phyloP scores from a whole-genome alignment of 2,888 invertebrate genomes.

The Lasioglossum marginatum region DNA sequence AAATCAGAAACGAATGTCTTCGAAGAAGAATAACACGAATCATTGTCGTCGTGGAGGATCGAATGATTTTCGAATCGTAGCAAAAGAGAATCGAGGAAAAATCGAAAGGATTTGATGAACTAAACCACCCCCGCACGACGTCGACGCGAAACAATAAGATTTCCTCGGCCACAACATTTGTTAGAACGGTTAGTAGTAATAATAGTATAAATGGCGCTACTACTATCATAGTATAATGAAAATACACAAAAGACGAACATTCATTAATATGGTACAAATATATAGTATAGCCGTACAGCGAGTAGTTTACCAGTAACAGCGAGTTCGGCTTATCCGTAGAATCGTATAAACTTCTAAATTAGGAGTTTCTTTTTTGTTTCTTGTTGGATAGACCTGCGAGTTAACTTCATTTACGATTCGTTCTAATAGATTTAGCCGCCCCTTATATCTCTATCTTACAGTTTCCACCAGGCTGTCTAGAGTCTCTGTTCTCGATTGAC shows the following conservation, averaged over 20 bases:
- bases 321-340: conserved; percentile 54
- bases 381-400: conserved; percentile 44
- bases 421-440: neutral
- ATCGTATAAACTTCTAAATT: conserved; percentile 54
- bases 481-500: conserved; percentile 2
- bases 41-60: conserved; percentile 30
- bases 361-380: conserved; percentile 18
- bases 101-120: neutral
- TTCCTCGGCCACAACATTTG: conserved; percentile 35
- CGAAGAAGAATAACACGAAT: conserved; percentile 19
- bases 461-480: conserved; percentile 3
- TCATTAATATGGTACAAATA: conserved; percentile 66
- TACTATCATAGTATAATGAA: conserved; percentile 65
- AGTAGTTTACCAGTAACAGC: conserved; percentile 43
- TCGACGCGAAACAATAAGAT: conserved; percentile 34
- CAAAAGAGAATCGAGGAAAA: neutral
- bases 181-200: conserved; percentile 47
- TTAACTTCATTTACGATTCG: conserved; percentile 29
- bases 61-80: neutral
- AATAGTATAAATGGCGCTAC: conserved; percentile 59
- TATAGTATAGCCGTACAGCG: conserved; percentile 53
- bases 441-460: neutral
- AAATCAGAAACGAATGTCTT: conserved; percentile 1
- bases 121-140: conserved; percentile 16
- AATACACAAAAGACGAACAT: conserved; percentile 68